Base-by-base conservation (phyloP, 1,140 invertebrate species). In the Tribolium castaneum region DNA sequence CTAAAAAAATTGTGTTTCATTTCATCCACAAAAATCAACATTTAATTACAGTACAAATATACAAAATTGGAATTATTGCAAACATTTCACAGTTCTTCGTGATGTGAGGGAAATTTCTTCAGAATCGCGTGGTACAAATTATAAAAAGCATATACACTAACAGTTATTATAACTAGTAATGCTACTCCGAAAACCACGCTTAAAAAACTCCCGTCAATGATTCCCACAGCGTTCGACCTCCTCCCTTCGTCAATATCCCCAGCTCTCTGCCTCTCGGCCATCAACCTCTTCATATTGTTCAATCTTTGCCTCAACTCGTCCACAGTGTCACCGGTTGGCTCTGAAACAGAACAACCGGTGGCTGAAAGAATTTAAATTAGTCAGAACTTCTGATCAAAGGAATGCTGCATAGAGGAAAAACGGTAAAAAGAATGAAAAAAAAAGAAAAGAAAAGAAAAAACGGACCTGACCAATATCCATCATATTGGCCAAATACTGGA, bases 101-200 rank as follows among this genome's bases (percentile, higher is more conserved):
- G 94, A 45, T 89, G 89, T 0, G 92, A 90, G 0, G 93, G 92
- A 82, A 95, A 94, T 85, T 94, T 94, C 86, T 95, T 95, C 1
- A 94, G 84, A 35, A 95, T 93, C 5, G 94, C 94, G 79, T 91
- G 89, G 82, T 95, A 95, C 0, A 96, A 87, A 86, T 94, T 95
- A 81, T 95, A 94, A 85, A 95, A 96, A 0, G 94, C 94, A 82
- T 95, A 95, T 1, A 92, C 89, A 51, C 93, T 94, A 56, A 95
- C 94, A 78, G 91, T 91, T 0, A 95, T 83, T 50, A 96, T 95
- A n/a, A 95, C 90, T 2, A 92, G 80, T 2, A 96, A 87, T 0
- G 93, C 93, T 0, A 92, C 90, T 3, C 90, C 92, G 82, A 96
- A 95, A 13, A 95, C 93, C 80, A 94, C 90, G 78, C 93, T 94